Evolutionary conservation across 1,140 invertebrate genomes (phyloP), one percentile per base, ranked within the genome.

Genomic region (Drosophila melanica): DNA sequence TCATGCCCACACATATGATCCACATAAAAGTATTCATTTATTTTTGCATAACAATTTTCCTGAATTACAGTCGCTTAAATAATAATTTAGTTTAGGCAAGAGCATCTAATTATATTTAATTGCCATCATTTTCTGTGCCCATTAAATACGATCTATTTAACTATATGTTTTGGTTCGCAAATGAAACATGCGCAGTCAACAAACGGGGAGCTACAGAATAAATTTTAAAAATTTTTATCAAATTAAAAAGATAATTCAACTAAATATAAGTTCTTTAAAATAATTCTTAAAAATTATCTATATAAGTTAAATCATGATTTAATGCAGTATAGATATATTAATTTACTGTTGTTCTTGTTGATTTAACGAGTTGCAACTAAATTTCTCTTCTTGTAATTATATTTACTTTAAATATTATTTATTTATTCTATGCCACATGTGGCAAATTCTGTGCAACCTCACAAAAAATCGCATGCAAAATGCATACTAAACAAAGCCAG

Each of bases 31-130:
- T 27, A 41, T 18, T 39, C 12, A 57, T 18, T 5, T 9, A 54
- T 9, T 72, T 68, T 67, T 45, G 54, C 63, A 72, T 72, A 72
- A 67, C 63, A 72, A 45, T 66, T 58, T 51, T 8, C 18, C 18
- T 39, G 42, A 33, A 55, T 70, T 57, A 64, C 9, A 50, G 20
- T 6, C 10, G 41, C 27, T 54, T 4, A 20, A 18, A 41, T 35
- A 20, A 20, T 23, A 45, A 58, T 42, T 51, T 39, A 27, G 10
- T 16, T 57, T 33, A 48, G 42, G 20, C 33, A 66, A 47, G 7
- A 50, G 6, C 37, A 65, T 58, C 33, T 42, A 41, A 58, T 60
- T 58, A 60, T 41, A 60, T 67, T 54, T 55, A 67, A 45, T 45
- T n/a, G 23, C 35, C 14, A 44, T 37, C 33, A 44, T 50, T 30